Conservation (phyloP, 2,113 vertebrate genomes). For the Collichthys lucidus region DNA sequence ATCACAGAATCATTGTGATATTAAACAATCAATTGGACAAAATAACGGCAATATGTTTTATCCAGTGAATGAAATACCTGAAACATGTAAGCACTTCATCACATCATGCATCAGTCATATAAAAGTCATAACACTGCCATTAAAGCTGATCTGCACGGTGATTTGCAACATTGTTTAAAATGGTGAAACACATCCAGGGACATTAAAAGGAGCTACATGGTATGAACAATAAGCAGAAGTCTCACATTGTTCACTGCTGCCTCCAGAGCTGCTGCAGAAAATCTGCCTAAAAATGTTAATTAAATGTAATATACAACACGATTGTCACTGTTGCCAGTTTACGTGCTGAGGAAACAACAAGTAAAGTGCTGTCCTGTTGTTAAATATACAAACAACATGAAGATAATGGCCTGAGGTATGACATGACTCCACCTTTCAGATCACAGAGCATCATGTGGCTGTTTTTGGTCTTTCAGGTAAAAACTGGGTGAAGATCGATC, state of each 20-base stretch:
- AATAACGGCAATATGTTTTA: no score
- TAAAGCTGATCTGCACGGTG: background rate
- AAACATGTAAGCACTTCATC: no score
- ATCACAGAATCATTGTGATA: no score
- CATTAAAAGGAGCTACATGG: background rate
- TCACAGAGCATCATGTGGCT: background rate
- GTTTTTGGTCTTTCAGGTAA: conserved; percentile 72
- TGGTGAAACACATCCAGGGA: background rate
- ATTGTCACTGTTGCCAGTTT: background rate
- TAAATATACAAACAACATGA: background rate
- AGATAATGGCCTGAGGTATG: background rate
- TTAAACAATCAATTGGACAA: no score
- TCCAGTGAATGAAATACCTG: no score
- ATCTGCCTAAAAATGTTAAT: background rate
- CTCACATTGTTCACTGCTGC: no score
- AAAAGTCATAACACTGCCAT: background rate
- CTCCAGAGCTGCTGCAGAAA: background rate
- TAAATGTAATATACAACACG: no score
- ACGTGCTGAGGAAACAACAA: background rate
- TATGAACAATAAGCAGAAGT: no score
- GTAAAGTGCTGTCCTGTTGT: background rate
- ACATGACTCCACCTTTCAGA: background rate
- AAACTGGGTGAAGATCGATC: conserved; percentile 75
- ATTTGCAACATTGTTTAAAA: background rate
- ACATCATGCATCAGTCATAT: background rate